A percentile compares a stretch with the other conserved stretches of the same genome.
Evolutionary conservation across 2,797 vertebrate species (phyloP).

Genomic region (Gallirallus australis): DNA sequence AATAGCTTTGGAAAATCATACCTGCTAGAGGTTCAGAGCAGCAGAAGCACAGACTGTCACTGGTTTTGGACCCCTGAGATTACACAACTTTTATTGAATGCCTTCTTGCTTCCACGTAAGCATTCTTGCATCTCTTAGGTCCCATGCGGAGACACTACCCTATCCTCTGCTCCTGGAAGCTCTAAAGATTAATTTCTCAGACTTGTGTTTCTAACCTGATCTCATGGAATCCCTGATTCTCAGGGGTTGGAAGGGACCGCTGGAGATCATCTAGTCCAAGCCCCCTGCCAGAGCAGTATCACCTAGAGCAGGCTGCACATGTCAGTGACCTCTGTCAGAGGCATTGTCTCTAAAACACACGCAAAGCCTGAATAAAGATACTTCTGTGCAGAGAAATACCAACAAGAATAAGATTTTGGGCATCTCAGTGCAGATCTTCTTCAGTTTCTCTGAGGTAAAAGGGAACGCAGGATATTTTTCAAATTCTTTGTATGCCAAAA

Average conservation of each 20-base stretch:
- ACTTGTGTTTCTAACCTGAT: neutral
- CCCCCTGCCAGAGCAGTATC: too few species aligned
- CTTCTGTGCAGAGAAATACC: neutral
- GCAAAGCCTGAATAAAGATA: neutral
- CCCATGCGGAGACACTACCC: rapidly evolving
- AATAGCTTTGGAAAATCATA: neutral
- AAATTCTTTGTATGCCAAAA: neutral
- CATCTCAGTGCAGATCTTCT: neutral
- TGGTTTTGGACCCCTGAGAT: neutral
- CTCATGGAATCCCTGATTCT: too few species aligned
- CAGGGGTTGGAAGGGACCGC: too few species aligned
- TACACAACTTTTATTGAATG: neutral
- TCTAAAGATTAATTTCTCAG: neutral
- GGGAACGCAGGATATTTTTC: neutral
- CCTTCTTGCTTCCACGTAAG: neutral
- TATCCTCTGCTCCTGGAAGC: neutral
- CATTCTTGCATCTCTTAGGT: neutral
- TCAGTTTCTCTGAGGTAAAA: neutral
- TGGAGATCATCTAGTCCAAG: too few species aligned
- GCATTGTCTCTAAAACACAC: neutral
- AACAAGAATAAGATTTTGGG: neutral
- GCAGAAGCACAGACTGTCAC: neutral
- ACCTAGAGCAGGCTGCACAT: too few species aligned
- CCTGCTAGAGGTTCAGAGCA: neutral
- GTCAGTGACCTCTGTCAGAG: neutral